Evolutionary conservation across 2,888 invertebrate species (phyloP), one percentile per base, ranked within the genome.

Genomic region (Limenitis camilla): DNA sequence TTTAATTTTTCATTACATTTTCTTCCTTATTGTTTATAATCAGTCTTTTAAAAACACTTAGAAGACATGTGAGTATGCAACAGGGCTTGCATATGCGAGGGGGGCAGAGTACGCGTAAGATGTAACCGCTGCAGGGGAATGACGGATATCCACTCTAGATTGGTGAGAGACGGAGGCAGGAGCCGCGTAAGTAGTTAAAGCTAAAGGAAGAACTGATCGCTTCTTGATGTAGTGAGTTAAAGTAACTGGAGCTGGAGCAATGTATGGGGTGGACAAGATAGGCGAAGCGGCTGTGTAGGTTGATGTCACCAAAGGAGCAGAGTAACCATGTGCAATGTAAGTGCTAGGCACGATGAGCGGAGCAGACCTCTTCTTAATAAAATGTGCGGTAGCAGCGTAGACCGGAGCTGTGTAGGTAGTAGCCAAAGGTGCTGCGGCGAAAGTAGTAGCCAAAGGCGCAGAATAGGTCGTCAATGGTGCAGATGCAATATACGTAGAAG

Each of bases 291-390:
- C 49, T 10, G 49, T 38, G 55, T 76, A 76, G 8, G 72, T 57
- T 6, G 75, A 68, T 2, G 74, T 56, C 39, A 73, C 49, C 35
- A 72, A 47, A 31, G 78, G 74, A 47, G 69, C 52, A 31, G 52
- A 27, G 35, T 51, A 45, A n/a, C 70, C 61, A 11, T 66, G 49
- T 10, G 52, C 49, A 6, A 47, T 39, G 61, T 76, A 77, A 2
- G 68, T 53, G 32, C 32, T 40, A 27, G 65, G 60, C 36, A 68
- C 11, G 44, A 39, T 29, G 6, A 49, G 63, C 27, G 40, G 64
- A 55, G 19, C 68, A 5, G 79, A 78, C 53, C 79, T 67, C 65
- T 79, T 79, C 72, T 79, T 78, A 61, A 78, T 78, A 6, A 73
- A 59, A 55, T 78, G 79, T 40, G 74, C 56, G 28, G 74, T 69